These are phyloP conservation scores for Abrostola tripartita DNA, from an alignment of 2,888 invertebrate species.

Conservation along the genomic window DNA sequence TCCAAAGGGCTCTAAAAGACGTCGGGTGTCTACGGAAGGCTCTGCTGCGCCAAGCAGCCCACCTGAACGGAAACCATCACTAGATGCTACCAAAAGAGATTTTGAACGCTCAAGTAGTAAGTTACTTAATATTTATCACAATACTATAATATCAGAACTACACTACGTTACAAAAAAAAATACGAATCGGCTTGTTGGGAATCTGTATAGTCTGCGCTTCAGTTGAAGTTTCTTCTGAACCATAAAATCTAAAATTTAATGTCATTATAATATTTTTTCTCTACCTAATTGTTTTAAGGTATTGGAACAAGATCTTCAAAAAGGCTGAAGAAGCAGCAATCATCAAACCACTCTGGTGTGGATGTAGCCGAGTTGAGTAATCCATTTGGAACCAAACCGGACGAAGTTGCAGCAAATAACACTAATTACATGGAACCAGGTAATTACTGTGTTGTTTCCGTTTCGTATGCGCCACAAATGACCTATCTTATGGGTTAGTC, in stretches of 20 bases:
- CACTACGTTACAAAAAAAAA: no score
- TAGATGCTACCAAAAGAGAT: conserved; percentile 20
- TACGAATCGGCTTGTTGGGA: no score
- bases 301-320: conserved; percentile 14
- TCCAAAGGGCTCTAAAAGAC: conserved; percentile 48
- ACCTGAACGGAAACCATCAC: conserved; percentile 41
- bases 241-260: no score
- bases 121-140: neutral
- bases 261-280: no score
- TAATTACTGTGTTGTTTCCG: conserved; percentile 23
- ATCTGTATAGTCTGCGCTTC: no score
- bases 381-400: conserved; percentile 32
- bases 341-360: conserved; percentile 19
- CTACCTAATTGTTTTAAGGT: conserved; percentile 11
- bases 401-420: conserved; percentile 19
- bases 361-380: conserved; percentile 15
- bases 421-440: conserved; percentile 51
- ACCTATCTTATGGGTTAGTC: no score
- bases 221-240: no score
- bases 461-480: no score
- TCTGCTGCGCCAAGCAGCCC: conserved; percentile 49
- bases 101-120: conserved; percentile 10
- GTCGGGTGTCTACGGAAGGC: conserved; percentile 50
- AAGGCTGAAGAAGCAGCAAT: conserved; percentile 21
- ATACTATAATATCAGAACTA: neutral